Evolutionary conservation across 2,113 vertebrate genomes (phyloP).

Genomic region (Heterocephalus glaber): DNA sequence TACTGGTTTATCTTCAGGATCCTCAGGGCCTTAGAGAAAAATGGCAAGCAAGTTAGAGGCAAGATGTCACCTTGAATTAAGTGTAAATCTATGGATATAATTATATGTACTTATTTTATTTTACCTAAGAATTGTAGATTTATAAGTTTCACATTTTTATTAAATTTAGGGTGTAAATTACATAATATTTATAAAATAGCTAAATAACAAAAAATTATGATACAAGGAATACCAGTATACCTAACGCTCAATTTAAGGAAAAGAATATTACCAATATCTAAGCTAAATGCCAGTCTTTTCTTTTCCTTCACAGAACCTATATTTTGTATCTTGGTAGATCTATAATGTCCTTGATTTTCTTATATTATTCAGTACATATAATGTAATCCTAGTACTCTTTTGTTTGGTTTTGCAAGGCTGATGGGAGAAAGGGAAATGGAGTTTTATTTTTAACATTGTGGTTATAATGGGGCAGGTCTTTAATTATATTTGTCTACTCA

Average conservation of each 20-base stretch:
- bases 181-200: neutral
- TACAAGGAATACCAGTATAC: neutral
- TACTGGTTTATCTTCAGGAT: neutral
- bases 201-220: neutral
- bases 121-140: neutral
- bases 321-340: neutral
- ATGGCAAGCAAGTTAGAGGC: neutral
- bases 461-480: neutral
- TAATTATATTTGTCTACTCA: rapidly evolving
- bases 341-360: neutral
- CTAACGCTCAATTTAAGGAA: neutral
- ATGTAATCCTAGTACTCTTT: neutral
- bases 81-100: neutral
- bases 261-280: neutral
- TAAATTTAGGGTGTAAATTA: neutral
- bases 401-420: neutral
- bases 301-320: neutral
- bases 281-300: neutral
- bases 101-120: neutral
- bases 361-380: neutral
- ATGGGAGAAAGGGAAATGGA: neutral
- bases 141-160: neutral
- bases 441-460: neutral
- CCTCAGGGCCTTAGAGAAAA: neutral
- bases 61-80: neutral